Conservation (phyloP, 2,113 vertebrate genomes). For the Lepus europaeus region DNA sequence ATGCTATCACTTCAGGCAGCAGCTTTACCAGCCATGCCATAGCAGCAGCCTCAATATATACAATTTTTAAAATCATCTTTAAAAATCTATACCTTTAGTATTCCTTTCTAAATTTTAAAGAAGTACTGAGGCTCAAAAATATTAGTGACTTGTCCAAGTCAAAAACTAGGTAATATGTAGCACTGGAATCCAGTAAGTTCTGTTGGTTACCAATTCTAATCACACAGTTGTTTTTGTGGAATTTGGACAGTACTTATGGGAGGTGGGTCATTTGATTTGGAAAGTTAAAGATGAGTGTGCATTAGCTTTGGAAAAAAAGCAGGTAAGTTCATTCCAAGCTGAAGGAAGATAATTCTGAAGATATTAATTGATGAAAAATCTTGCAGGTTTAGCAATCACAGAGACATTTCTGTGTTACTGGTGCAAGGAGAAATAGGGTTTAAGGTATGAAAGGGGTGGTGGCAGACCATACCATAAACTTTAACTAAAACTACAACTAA, state of each 20-base stretch:
- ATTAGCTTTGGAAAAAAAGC: not conserved
- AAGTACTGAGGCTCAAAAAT: not conserved
- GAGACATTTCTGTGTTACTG: not conserved
- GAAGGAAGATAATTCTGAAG: not conserved
- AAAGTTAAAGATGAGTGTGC: not conserved
- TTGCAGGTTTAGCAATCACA: not conserved
- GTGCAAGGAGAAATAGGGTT: not conserved
- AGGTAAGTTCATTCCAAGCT: not conserved
- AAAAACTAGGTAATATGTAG: not conserved
- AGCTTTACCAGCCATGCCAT: too few relatives aligned
- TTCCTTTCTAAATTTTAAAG: not conserved
- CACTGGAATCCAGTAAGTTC: not conserved
- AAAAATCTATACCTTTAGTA: not conserved
- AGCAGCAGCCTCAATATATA: too few relatives aligned
- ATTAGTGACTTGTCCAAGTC: not conserved
- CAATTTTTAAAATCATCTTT: not conserved
- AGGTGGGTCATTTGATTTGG: not conserved
- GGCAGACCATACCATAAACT: too few relatives aligned
- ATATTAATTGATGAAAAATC: not conserved
- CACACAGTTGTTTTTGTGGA: not conserved
- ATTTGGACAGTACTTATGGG: not conserved
- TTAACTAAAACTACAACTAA: not conserved
- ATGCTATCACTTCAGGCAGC: too few relatives aligned
- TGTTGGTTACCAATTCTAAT: not conserved
- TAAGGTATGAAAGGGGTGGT: not conserved